Evolutionary conservation across 2,888 invertebrate species (phyloP).

Genomic region (Cheilosia vernalis): DNA sequence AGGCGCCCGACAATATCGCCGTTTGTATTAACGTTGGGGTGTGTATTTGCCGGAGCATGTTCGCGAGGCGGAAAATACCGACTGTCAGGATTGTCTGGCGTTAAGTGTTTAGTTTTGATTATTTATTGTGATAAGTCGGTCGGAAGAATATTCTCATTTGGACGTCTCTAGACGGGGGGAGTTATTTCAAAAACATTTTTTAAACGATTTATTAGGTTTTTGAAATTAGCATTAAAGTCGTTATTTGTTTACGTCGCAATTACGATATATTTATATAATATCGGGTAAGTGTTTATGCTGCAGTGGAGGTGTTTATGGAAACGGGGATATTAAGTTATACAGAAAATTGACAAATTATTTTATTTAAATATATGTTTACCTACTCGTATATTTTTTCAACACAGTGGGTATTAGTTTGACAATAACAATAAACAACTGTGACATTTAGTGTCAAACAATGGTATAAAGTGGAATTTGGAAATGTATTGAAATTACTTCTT

Average conservation of each 20-base stretch:
- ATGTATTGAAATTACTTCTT: no score
- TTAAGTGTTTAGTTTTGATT: slow-evolving; percentile 54
- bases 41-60: background rate
- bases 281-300: slow-evolving; percentile 10
- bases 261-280: background rate
- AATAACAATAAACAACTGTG: no score
- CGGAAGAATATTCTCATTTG: slow-evolving; percentile 21
- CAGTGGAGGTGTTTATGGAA: background rate
- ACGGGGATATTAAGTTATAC: background rate
- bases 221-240: slow-evolving; percentile 4
- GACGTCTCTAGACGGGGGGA: background rate
- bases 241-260: slow-evolving; percentile 7
- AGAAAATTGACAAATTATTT: background rate
- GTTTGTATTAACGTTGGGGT: background rate
- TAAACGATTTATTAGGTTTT: slow-evolving; percentile 4
- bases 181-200: background rate
- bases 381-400: no score
- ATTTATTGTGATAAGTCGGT: slow-evolving; percentile 64
- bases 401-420: no score
- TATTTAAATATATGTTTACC: no score
- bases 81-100: slow-evolving; percentile 19
- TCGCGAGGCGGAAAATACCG: background rate
- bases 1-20: slow-evolving; percentile 56
- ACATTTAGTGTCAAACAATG: no score
- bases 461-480: no score